These are phyloP conservation scores for Chloroceryle amazona DNA, from an alignment of 2,797 vertebrate genomes.

Conservation along the genomic window DNA sequence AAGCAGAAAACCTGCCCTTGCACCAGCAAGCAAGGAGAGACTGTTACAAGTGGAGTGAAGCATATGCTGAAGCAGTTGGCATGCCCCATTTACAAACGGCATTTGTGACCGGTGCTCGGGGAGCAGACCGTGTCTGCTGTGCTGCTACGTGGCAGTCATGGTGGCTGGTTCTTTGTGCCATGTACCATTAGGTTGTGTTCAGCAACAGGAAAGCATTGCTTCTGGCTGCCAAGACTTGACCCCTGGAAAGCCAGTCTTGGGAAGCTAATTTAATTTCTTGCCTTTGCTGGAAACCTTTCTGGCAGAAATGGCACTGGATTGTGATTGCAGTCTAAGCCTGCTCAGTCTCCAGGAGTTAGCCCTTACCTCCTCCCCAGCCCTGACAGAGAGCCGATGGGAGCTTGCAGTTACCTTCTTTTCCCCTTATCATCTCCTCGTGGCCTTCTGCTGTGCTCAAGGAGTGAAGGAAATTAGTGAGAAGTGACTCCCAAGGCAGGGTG, in stretches of 20 bases:
- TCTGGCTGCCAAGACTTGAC: background rate
- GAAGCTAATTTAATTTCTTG: background rate
- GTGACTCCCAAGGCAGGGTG: fast-evolving
- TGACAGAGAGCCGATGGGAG: background rate
- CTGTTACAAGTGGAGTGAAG: background rate
- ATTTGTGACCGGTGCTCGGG: fast-evolving
- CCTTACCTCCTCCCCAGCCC: background rate
- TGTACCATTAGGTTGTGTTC: background rate
- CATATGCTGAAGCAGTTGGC: background rate
- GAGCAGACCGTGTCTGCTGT: background rate
- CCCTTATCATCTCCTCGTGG: background rate
- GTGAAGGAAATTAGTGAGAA: background rate
- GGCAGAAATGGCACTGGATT: background rate
- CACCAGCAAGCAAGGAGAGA: background rate
- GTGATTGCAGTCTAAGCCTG: background rate
- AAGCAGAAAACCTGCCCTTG: slow-evolving; percentile 30
- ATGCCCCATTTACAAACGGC: background rate
- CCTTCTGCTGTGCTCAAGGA: background rate
- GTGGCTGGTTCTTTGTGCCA: background rate
- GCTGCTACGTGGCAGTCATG: fast-evolving
- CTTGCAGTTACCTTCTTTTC: background rate
- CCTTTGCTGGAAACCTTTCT: background rate
- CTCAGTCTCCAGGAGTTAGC: background rate
- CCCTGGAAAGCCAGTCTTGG: background rate
- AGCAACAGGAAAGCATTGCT: background rate